Base-by-base conservation (phyloP, 2,888 invertebrate species). In the Nasonia oneida region DNA sequence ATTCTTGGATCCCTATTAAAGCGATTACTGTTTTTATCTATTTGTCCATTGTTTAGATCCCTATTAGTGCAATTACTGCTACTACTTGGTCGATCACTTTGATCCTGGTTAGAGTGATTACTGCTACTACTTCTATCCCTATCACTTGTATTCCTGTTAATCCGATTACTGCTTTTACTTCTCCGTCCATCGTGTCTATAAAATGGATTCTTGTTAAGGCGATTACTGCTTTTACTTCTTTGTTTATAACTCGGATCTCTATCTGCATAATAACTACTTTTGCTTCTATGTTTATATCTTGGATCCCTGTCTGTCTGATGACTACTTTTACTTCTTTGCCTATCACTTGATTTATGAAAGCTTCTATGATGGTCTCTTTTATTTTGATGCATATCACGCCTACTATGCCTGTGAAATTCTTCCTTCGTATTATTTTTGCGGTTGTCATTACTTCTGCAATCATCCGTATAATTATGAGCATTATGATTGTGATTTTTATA, bases 331-430 rank as follows among this genome's bases (percentile, higher is more conserved):
- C 75, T 75, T 78, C 53, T 73, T 12, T 47, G 70, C 33, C 42
- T 74, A 74, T 83, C 53, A 29, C 12, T 15, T 18, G 84, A 86
- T 42, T 74, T 84, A 42, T 73, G 57, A 37, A 67, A 74, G 67
- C 73, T 86, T 71, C 67, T 81, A 47, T 64, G 64, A 15, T 42
- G 74, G n/a, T 76, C 29, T 53, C 75, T 83, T 80, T 80, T 80
- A 75, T n/a, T 37, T 42, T 23, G 15, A 42, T 81, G n/a, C 39
- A 47, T 83, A 37, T 81, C n/a, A 8, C 18, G 81, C 18, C 73
- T 57, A 47, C 47, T 37, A 14, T 50, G 37, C n/a, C 61, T 61
- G 37, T 71, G 71, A 8, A 2, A 18, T 39, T 10, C 39, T 71
- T 39, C n/a, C 15, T 14, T 37, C 37, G 33, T 37, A 3, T 70